Percentiles rank a stretch among this genome's conserved stretches.
Evolutionary conservation across 2,113 vertebrate genomes (phyloP).

Genomic region (Plecotus auritus): DNA sequence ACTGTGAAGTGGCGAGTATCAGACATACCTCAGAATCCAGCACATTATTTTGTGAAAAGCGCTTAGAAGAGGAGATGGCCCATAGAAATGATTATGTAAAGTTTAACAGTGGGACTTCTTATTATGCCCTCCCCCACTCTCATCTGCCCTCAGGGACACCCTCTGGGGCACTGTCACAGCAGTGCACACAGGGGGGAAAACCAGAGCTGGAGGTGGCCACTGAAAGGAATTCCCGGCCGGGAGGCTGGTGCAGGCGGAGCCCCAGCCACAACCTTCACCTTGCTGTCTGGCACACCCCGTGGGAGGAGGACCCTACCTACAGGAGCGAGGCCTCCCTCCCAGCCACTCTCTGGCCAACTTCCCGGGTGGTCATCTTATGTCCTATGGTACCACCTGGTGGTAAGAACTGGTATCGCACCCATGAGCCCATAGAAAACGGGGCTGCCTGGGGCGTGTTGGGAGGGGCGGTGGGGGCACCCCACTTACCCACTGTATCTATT

Average conservation of each 20-base stretch:
- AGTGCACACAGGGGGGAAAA: not conserved
- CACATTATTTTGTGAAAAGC: not conserved
- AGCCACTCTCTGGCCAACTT: accelerated
- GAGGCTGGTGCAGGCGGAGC: not conserved
- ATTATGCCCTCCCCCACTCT: not conserved
- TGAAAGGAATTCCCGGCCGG: not conserved
- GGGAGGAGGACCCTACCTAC: not conserved
- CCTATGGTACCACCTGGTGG: slow-evolving; percentile 75
- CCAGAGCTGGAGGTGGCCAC: not conserved
- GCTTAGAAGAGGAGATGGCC: not conserved
- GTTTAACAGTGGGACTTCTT: not conserved
- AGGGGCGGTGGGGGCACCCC: accelerated
- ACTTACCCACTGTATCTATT: slow-evolving; percentile 4
- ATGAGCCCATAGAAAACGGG: accelerated
- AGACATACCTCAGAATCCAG: not conserved
- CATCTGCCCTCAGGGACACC: not conserved
- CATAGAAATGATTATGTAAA: not conserved
- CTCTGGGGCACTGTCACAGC: not conserved
- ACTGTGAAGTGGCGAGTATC: not conserved
- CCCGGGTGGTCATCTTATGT: slow-evolving; percentile 38
- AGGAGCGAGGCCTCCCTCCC: not conserved
- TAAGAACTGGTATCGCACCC: not conserved
- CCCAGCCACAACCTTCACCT: too few species aligned
- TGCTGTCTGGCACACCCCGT: not conserved
- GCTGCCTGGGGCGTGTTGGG: accelerated